Evolutionary conservation across 2,113 vertebrate genomes (phyloP), one percentile per base, ranked within the genome.

Genomic region (Otolemur garnettii): DNA sequence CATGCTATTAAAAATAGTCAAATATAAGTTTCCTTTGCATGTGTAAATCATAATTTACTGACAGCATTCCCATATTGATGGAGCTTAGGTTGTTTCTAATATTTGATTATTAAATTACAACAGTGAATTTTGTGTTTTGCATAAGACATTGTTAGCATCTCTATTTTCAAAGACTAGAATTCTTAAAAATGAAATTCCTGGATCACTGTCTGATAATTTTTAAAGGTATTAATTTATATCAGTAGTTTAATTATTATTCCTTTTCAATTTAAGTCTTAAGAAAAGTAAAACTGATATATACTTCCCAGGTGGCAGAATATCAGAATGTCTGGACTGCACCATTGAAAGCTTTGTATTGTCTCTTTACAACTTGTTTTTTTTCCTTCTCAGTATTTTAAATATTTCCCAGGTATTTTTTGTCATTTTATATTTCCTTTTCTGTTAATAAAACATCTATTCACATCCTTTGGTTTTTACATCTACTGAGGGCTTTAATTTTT

Each of bases 321-420:
- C 5, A 89, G 42, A 94, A 30, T 87, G 17, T 82, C 9, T 84
- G 79, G 30, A 62, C 7, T 72, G 17, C 91, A 62, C 7, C n/a
- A 88, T 55, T 71, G 64, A 82, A 74, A 72, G 17, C 13, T 84
- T 90, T 93, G 19, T 8, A 60, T 72, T 72, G 92, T 91, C 50
- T 90, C 35, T 84, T 91, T 78, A 81, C 72, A 78, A 74, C 87
- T 91, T 96, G 38, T 89, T 89, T 92, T 13, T 75, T 68, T 88
- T 2, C 86, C 2, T 89, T 38, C 42, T 93, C 14, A 42, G 12
- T 4, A 45, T 87, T 38, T 53, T 92, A 93, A 88, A 35, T 71
- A 90, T 84, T 92, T 87, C 14, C 68, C 3, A 30, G 45, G 8
- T 9, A 12, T 1, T 77, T 62, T 75, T 66, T 62, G 2, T 8